A percentile compares a stretch with the other conserved stretches of the same genome.
phyloP scores from a whole-genome alignment of 2,113 vertebrate species.

The Phainopepla nitens region DNA sequence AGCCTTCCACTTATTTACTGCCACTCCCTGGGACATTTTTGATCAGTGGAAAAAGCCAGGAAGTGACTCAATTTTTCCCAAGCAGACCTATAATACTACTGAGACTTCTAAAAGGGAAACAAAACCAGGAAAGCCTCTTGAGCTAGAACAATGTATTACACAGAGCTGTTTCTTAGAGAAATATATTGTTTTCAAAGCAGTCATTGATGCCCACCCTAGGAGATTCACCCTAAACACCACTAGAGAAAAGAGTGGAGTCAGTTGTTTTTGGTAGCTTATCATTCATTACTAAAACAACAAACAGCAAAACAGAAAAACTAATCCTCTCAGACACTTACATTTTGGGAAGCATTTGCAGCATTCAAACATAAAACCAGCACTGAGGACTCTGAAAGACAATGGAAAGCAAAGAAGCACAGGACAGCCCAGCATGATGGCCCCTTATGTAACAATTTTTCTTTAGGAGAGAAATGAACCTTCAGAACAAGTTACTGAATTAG shows the following conservation, averaged over 20 bases:
- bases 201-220: neutral
- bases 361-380: neutral
- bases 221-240: neutral
- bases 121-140: conserved; percentile 69
- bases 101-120: conserved; percentile 50
- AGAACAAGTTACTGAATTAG: neutral
- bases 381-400: neutral
- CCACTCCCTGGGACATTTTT: conserved; percentile 20
- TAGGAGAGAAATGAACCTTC: neutral
- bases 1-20: neutral
- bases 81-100: conserved; percentile 32
- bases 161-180: neutral
- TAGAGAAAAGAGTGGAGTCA: neutral
- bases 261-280: neutral
- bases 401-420: neutral
- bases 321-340: neutral
- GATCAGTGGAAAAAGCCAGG: conserved; percentile 61
- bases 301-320: neutral
- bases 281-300: neutral
- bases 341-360: neutral
- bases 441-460: neutral
- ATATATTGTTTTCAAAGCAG: neutral
- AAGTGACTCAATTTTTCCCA: conserved; percentile 73
- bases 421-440: neutral
- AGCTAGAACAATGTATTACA: conserved; percentile 51